phyloP scores from a whole-genome alignment of 2,888 invertebrate genomes.

The Andrena dorsata region DNA sequence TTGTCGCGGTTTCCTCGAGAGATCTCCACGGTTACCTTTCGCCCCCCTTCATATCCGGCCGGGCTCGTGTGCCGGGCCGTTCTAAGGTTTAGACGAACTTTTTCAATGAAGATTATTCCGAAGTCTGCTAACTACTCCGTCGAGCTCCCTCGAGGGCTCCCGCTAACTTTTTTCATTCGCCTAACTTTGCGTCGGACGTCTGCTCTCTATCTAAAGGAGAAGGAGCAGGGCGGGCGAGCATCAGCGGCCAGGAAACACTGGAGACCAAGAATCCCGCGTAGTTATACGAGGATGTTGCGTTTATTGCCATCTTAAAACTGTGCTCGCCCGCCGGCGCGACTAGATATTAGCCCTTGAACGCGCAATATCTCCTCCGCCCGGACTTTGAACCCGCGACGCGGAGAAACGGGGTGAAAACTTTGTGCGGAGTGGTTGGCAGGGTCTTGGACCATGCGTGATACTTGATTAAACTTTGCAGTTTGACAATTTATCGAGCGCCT shows the following conservation, averaged over 20 bases:
- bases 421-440: background rate
- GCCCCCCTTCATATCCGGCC: slow-evolving; percentile 66
- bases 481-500: background rate
- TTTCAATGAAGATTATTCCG: slow-evolving; percentile 84
- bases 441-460: background rate
- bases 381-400: background rate
- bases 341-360: slow-evolving; percentile 59
- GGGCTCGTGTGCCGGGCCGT: slow-evolving; percentile 57
- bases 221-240: slow-evolving; percentile 49
- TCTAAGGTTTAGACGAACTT: slow-evolving; percentile 80
- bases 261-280: slow-evolving; percentile 66
- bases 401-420: background rate
- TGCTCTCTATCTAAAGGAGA: slow-evolving; percentile 61
- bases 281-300: slow-evolving; percentile 65
- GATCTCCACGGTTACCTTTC: slow-evolving; percentile 44
- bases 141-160: slow-evolving; percentile 77
- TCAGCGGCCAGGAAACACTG: slow-evolving; percentile 43
- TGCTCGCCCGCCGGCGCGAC: slow-evolving; percentile 50
- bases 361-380: slow-evolving; percentile 35
- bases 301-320: slow-evolving; percentile 71
- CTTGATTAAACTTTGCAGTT: background rate
- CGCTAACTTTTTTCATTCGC: slow-evolving; percentile 82
- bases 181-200: slow-evolving; percentile 75
- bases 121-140: slow-evolving; percentile 82
- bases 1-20: slow-evolving; percentile 51